Evolutionary conservation across 2,888 invertebrate species (phyloP), one percentile per base, ranked within the genome.

Genomic region (Scaptomyza reducta): DNA sequence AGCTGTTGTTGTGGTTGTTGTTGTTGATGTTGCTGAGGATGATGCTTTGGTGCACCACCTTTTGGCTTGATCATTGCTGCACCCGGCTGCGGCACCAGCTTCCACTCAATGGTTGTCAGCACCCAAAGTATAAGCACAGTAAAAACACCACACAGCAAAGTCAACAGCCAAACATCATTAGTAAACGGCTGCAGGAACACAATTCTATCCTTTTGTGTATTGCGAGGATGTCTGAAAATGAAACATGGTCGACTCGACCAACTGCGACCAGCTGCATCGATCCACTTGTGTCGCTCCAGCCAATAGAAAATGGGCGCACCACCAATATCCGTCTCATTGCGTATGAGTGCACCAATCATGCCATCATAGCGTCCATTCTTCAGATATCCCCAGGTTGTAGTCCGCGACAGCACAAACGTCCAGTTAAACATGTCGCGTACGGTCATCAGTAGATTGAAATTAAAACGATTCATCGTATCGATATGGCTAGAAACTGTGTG

Each of bases 171-270:
- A 2, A 95, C 94, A 1, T 89, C 87, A 35, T 89, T 89, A 7
- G 93, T 92, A 44, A 95, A 92, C 0, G 95, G 95, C 31, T 94
- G 93, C 0, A 94, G 92, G 88, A 95, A 95, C 27, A 94, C 93
- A 41, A 94, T 93, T 66, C 93, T 93, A 77, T 94, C 93, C 22
- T 93, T 93, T 42, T 93, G 92, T 0, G 93, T 92, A 41, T 93
- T 92, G 74, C 94, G 94, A 0, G 95, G 95, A 86, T 95, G 94
- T 0, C 95, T 94, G 81, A 95, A 94, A 64, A 95, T 93, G 83
- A 95, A 94, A 46, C 93, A 92, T 2, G 94, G 93, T 65, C 95
- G 95, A 69, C 67, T 80, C 14, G 79, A 84, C 86, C 86, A 85
- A 22, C 86, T 85, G 7, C 81, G 75, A 1, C 82, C 86, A 3